Percentiles rank a stretch among this genome's conserved stretches.
Evolutionary conservation across 2,797 vertebrate genomes (phyloP).

Genomic region (Sebastes trivittatus): DNA sequence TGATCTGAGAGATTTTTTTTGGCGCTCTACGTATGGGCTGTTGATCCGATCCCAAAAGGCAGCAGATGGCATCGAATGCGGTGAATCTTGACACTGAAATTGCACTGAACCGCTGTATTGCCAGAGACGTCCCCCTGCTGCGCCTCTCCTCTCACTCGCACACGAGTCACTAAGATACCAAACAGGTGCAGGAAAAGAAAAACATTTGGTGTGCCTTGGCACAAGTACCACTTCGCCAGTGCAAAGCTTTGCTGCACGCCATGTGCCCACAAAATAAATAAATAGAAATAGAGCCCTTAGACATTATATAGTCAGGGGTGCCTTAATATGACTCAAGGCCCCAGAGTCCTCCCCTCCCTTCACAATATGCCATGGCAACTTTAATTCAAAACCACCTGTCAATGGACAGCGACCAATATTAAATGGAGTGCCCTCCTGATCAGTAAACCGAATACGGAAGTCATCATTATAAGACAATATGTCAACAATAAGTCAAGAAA

Average conservation of each 20-base stretch:
- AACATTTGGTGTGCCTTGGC: neutral
- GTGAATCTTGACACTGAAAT: neutral
- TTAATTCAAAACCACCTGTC: too few species aligned
- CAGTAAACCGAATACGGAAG: too few species aligned
- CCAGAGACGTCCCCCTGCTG: neutral
- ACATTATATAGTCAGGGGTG: too few species aligned
- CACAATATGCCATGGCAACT: too few species aligned
- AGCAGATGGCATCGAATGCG: neutral
- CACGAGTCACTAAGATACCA: neutral
- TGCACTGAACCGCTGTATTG: neutral
- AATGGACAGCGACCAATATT: too few species aligned
- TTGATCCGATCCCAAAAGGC: neutral
- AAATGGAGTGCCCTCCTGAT: too few species aligned
- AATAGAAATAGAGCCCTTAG: neutral
- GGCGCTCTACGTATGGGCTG: neutral
- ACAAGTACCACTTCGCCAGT: neutral
- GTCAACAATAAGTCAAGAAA: too few species aligned
- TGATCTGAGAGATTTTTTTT: neutral
- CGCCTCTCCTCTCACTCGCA: neutral
- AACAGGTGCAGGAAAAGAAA: neutral
- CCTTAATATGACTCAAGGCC: too few species aligned
- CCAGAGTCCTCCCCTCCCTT: too few species aligned
- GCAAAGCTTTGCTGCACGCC: neutral
- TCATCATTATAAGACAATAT: too few species aligned
- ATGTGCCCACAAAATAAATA: neutral